A percentile compares a stretch with the other conserved stretches of the same genome.
Evolutionary conservation across 2,797 vertebrate genomes (phyloP).

Genomic region (Anomalospiza imberbis): DNA sequence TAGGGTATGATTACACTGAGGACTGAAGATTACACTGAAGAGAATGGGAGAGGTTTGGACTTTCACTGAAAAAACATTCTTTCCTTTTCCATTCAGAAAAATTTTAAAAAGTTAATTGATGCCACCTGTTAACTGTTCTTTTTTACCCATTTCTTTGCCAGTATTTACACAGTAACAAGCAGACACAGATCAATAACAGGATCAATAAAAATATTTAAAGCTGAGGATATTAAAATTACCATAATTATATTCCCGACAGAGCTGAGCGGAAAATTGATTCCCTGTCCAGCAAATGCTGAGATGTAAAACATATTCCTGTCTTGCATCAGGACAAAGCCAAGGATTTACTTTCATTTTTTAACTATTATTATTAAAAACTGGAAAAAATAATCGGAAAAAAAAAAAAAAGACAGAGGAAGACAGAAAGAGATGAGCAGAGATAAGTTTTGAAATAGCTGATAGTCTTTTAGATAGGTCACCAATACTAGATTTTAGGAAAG

Average conservation of each 20-base stretch:
- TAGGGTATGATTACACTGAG: not conserved
- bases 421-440: not conserved
- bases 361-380: not conserved
- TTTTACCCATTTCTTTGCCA: not conserved
- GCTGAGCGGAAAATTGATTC: constrained; percentile 15
- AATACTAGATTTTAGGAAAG: not conserved
- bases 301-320: not conserved
- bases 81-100: not conserved
- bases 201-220: constrained; percentile 27
- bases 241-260: constrained; percentile 13
- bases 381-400: not conserved
- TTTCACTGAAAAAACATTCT: not conserved
- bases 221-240: constrained; percentile 20
- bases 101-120: not conserved
- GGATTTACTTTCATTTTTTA: not conserved
- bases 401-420: not conserved
- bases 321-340: not conserved
- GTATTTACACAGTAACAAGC: not conserved
- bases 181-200: not conserved
- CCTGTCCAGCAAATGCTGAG: not conserved
- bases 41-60: rapidly evolving
- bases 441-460: not conserved
- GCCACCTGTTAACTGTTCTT: not conserved
- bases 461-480: not conserved
- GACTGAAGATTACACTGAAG: not conserved